phyloP scores from a whole-genome alignment of 2,113 vertebrate genomes.

The Ceratotherium simum region DNA sequence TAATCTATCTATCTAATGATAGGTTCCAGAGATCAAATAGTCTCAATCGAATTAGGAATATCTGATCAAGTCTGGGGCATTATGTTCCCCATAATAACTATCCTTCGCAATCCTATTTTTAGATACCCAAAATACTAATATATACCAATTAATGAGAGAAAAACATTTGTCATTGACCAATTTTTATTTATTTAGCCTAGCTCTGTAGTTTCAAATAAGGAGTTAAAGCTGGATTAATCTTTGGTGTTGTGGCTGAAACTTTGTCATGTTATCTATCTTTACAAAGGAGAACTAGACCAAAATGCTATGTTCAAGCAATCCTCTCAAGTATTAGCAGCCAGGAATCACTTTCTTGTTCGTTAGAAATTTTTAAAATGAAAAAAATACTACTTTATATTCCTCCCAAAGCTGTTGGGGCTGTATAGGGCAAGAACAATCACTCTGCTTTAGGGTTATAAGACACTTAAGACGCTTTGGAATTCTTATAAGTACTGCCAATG shows the following conservation, averaged over 20 bases:
- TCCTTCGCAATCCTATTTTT: not conserved
- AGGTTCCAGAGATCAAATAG: not conserved
- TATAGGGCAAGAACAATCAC: not conserved
- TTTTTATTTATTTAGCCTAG: conserved; percentile 6
- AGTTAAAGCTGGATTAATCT: conserved; percentile 15
- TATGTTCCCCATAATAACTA: not conserved
- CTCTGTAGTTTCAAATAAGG: not conserved
- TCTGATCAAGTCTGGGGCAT: not conserved
- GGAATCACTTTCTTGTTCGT: not conserved
- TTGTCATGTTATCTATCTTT: conserved; percentile 27
- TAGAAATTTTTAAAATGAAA: conserved; percentile 10
- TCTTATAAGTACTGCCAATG: not conserved
- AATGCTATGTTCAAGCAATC: not conserved
- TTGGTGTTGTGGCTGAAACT: not conserved
- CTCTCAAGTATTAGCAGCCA: conserved; percentile 11
- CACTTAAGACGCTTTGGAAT: not conserved
- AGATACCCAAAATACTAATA: not conserved
- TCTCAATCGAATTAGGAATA: conserved; percentile 20
- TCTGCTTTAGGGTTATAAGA: not conserved
- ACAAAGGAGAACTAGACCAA: conserved; percentile 8
- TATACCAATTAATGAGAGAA: not conserved
- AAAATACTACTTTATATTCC: not conserved
- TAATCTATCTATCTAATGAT: not conserved
- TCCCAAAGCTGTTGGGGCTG: not conserved
- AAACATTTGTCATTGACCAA: conserved; percentile 1